Evolutionary conservation across 2,113 vertebrate genomes (phyloP).

Genomic region (Paralichthys olivaceus): DNA sequence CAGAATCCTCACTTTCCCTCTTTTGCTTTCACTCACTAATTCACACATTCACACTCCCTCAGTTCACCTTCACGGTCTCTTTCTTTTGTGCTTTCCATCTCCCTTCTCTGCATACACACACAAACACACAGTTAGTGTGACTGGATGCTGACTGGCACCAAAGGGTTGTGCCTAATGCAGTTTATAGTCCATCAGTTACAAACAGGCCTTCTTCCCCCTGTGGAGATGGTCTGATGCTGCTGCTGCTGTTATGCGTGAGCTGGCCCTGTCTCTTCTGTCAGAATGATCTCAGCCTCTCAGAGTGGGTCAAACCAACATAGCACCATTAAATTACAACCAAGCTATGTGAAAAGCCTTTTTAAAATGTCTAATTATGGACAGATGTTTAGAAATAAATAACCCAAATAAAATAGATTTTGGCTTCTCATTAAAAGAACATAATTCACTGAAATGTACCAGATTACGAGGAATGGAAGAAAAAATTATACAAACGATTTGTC

Average conservation of each 20-base stretch:
- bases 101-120: neutral
- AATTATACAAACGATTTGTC: neutral
- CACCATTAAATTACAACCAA: neutral
- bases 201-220: conserved; percentile 15
- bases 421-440: neutral
- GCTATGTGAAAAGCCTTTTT: neutral
- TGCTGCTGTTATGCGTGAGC: neutral
- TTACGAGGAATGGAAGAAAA: neutral
- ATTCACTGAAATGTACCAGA: neutral
- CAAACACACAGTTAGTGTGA: conserved; percentile 1
- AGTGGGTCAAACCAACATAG: conserved; percentile 28
- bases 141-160: conserved; percentile 3
- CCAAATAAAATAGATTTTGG: neutral
- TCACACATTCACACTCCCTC: neutral
- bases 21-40: neutral
- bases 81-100: neutral
- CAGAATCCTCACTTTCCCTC: neutral
- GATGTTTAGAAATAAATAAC: neutral
- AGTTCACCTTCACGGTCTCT: neutral
- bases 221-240: conserved; percentile 13
- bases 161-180: conserved; percentile 30
- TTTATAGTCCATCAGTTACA: conserved; percentile 27
- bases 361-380: neutral
- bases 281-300: conserved; percentile 18
- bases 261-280: conserved; percentile 13